Evolutionary conservation across 2,113 vertebrate species (phyloP), one percentile per base, ranked within the genome.

Genomic region (Gadus chalcogrammus): DNA sequence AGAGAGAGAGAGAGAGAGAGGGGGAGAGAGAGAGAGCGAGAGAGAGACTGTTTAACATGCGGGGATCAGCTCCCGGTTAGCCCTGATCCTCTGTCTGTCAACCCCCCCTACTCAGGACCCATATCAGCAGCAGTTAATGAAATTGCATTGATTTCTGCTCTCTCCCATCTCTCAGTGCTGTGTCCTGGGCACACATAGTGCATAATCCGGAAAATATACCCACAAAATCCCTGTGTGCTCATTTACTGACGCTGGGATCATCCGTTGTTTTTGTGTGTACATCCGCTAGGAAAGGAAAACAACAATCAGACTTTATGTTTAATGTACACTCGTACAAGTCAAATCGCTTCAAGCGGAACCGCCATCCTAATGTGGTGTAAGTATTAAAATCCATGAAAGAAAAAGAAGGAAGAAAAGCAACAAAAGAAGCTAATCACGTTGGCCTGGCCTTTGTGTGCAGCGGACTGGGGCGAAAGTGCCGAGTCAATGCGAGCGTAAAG

Each of bases 131-230:
- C 72, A 85, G 84, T 84, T 86, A 87, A 88, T 88, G 84, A 88
- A 85, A 90, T 82, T 79, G 82, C 78, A 90, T 90, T 87, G 89
- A 90, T 91, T 90, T 87, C 72, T 64, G 69, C 18, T 59, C n/a
- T 56, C 56, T 59, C 56, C 56, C 13, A 8, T 18, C 16, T 18
- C 56, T 22, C 59, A 18, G 38, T 75, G 64, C 79, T 24, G 75
- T 77, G 22, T 67, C 31, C 76, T 31, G 3, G 4, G 83, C 81
- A 75, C 58, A 59, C 77, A 24, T 24, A 59, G 71, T 11, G 13
- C 72, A 64, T 80, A 82, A 84, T 86, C 79, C 31, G 42, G 58
- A 77, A 17, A 64, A 15, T 31, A 64, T 52, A 31, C 60, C 27
- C 20, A 62, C 73, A 18, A 67, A 60, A 73, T 71, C 61, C 74